Evolutionary conservation across 2,888 invertebrate genomes (phyloP), one percentile per base, ranked within the genome.

Genomic region (Alloscopus bannaensis): DNA sequence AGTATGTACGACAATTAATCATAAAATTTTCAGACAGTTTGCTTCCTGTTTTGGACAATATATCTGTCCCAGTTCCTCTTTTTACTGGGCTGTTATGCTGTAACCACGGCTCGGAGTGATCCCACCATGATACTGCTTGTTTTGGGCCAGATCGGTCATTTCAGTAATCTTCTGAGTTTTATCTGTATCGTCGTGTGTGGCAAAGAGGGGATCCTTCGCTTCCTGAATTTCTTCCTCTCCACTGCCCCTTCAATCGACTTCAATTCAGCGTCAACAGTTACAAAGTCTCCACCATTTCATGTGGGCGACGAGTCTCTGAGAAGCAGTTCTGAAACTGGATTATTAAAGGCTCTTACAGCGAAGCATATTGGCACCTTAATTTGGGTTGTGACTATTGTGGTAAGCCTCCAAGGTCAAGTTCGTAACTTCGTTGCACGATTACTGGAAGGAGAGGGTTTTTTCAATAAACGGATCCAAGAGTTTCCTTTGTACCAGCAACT

Each of bases 61-160:
- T n/a, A n/a, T n/a, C n/a, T n/a, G n/a, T n/a, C n/a, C n/a, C n/a
- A n/a, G n/a, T n/a, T n/a, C n/a, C n/a, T n/a, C n/a, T n/a, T n/a
- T n/a, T n/a, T n/a, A n/a, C n/a, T n/a, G n/a, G n/a, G n/a, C n/a
- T n/a, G n/a, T n/a, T n/a, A n/a, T n/a, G n/a, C n/a, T n/a, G n/a
- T n/a, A n/a, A n/a, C n/a, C n/a, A 55, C 42, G 0, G 42, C 3
- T 16, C 24, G 3, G 1, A 28, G 42, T 16, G 45, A 68, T n/a
- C 57, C 73, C 1, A 8, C 59, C 0, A 11, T 11, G 0, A n/a
- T 68, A 22, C 40, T 75, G 11, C 59, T 59, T 13, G 13, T 75
- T 11, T 36, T 75, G 3, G 75, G 75, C 2, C 60, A 52, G 16
- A 0, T 24, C 11, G 75, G 75, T 3, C 75, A 75, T 42, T n/a